Conservation (phyloP, 1,140 invertebrate species). For the Zaprionus tsacasi region DNA sequence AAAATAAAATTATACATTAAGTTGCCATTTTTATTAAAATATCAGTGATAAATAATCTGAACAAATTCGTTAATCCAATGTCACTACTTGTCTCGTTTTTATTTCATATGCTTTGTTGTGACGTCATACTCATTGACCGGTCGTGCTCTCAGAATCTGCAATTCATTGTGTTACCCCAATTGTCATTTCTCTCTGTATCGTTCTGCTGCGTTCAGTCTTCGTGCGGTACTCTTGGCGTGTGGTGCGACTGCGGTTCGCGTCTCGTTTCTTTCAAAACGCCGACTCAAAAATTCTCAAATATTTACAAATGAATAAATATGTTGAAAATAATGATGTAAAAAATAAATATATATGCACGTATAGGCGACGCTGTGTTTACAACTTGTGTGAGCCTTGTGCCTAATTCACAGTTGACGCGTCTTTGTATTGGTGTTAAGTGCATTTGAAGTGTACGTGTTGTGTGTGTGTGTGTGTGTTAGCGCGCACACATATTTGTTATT, state of each 20-base stretch:
- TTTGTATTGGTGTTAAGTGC: conserved; percentile 37
- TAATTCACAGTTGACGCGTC: conserved; percentile 29
- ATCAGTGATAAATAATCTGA: not conserved
- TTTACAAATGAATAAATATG: conserved; percentile 21
- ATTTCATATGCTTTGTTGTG: not conserved
- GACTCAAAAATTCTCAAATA: conserved; percentile 31
- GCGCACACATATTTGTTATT: conserved; percentile 43
- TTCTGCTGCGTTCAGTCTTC: conserved; percentile 42
- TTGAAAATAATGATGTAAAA: conserved; percentile 43
- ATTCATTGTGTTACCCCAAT: conserved; percentile 16
- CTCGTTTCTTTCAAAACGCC: conserved; percentile 19
- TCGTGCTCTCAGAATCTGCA: conserved; percentile 19
- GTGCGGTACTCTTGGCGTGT: conserved; percentile 38
- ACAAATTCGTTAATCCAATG: not conserved
- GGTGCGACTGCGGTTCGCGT: conserved; percentile 13
- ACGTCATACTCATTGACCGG: not conserved
- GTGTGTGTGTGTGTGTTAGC: conserved; percentile 11
- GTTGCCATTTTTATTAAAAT: not conserved
- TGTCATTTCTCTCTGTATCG: conserved; percentile 10
- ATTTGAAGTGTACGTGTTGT: conserved; percentile 2
- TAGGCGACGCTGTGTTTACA: conserved; percentile 29
- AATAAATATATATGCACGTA: conserved; percentile 31
- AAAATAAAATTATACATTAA: not conserved
- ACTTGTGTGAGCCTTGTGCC: conserved; percentile 43
- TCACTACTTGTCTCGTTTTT: not conserved